Evolutionary conservation across 1,140 invertebrate genomes (phyloP), one percentile per base, ranked within the genome.

Genomic region (Diprion similis): DNA sequence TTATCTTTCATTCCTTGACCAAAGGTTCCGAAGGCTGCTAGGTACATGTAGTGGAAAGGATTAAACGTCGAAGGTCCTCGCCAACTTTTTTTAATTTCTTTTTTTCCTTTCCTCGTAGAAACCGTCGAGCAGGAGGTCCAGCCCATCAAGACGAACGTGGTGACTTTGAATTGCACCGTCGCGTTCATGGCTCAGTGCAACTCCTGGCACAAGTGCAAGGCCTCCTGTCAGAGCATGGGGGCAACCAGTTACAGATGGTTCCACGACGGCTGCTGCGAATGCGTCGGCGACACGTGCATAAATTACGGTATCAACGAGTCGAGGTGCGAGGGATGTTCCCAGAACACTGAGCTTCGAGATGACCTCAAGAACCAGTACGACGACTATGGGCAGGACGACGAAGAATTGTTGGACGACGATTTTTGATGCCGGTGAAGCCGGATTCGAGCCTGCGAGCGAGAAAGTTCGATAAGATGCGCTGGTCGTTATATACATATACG

Each of bases 261-360:
- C 87, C 96, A 98, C 85, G 95, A 98, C 84, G 97, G 96, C 1
- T 98, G 97, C 81, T 98, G 97, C 86, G 95, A 98, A 85, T 98
- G 97, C 86, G 91, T 98, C 72, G 96, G 97, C 4, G 91, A 94
- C 71, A 94, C 92, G 66, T 98, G 97, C 84, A 91, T 97, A 59
- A 96, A 97, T 84, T 98, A 97, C 88, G 97, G 97, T 7, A 95
- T 97, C 71, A 95, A 96, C 81, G 95, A 97, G 81, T 96, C 92
- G 80, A 90, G 91, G 88, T 94, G 87, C 73, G 65, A 77, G 11
- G 79, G 85, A 37, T 86, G 84, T 75, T 83, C 86, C 2, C 48
- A 78, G 15, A 76, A 82, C 64, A 81, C 81, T 15, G 81, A 82
- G 51, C 78, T 80, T 17, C 78, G 78, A 6, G 80, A 83, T 24